Evolutionary conservation across 2,797 vertebrate species (phyloP).

Genomic region (Pangasius larnaudii): DNA sequence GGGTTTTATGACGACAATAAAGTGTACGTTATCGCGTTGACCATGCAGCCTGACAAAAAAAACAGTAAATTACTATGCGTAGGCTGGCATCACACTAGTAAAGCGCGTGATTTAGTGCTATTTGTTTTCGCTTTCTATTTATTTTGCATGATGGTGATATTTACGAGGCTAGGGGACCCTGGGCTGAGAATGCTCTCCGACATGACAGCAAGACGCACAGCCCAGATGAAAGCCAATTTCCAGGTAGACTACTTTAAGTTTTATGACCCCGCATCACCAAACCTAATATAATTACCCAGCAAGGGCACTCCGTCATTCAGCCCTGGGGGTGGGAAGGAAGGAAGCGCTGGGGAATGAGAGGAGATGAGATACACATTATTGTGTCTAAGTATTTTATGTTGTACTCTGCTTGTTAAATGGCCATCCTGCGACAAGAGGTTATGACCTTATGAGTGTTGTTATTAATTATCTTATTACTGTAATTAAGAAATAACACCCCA

Average conservation of each 20-base stretch:
- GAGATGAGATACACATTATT: conserved; percentile 58
- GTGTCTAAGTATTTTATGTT: conserved; percentile 56
- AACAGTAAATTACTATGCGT: conserved; percentile 70
- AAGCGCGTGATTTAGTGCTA: conserved; percentile 76
- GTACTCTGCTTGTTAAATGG: conserved; percentile 61
- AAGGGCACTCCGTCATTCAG: conserved; percentile 83
- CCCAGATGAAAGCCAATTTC: conserved; percentile 76
- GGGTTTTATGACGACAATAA: conserved; percentile 73
- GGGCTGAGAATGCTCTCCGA: conserved; percentile 64
- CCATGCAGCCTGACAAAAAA: conserved; percentile 60
- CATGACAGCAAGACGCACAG: conserved; percentile 73
- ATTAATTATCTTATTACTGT: conserved; percentile 78
- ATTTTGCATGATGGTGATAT: conserved; percentile 76
- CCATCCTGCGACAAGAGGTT: conserved; percentile 59
- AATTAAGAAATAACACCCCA: conserved; percentile 72
- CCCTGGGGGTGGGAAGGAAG: conserved; percentile 58
- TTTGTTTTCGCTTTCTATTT: conserved; percentile 75
- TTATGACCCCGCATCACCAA: conserved; percentile 78
- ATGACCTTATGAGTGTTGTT: conserved; percentile 73
- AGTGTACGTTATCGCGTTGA: conserved; percentile 71
- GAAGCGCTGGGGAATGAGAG: conserved; percentile 45
- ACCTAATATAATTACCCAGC: conserved; percentile 82
- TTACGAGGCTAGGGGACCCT: conserved; percentile 66
- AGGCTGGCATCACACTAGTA: conserved; percentile 62
- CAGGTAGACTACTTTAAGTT: conserved; percentile 81